phyloP scores from a whole-genome alignment of 2,113 vertebrate genomes.

The Lasiurus borealis region DNA sequence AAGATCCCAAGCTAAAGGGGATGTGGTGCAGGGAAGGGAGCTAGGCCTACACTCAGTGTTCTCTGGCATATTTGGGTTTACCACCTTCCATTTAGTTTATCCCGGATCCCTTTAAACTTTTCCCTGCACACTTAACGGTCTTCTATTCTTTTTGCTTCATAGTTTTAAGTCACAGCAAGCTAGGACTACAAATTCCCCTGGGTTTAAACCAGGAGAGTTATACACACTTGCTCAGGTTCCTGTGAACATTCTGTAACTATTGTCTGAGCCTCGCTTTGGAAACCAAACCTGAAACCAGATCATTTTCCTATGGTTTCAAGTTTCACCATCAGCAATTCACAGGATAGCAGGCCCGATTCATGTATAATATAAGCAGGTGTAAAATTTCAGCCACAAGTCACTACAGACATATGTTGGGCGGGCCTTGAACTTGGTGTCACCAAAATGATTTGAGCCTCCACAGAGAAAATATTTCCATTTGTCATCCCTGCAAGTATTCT shows the following conservation, averaged over 20 bases:
- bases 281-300: slow-evolving; percentile 79
- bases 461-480: slow-evolving; percentile 56
- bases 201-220: slow-evolving; percentile 53
- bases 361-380: slow-evolving; percentile 82
- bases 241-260: slow-evolving; percentile 55
- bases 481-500: slow-evolving; percentile 35
- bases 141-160: background rate
- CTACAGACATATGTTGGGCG: slow-evolving; percentile 65
- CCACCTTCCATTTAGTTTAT: background rate
- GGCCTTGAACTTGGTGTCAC: slow-evolving; percentile 48
- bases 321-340: slow-evolving; percentile 75
- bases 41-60: background rate
- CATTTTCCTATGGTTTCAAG: slow-evolving; percentile 72
- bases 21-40: background rate
- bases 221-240: background rate
- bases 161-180: background rate
- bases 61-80: background rate
- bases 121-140: background rate
- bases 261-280: slow-evolving; percentile 66
- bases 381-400: slow-evolving; percentile 77
- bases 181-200: background rate
- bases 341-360: slow-evolving; percentile 75
- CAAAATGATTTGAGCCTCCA: slow-evolving; percentile 64
- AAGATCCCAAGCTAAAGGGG: background rate
- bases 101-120: background rate